These are phyloP conservation scores for Acropora yongei DNA, from an alignment of 64 coral and sea anemone genomes.

Conservation along the genomic window DNA sequence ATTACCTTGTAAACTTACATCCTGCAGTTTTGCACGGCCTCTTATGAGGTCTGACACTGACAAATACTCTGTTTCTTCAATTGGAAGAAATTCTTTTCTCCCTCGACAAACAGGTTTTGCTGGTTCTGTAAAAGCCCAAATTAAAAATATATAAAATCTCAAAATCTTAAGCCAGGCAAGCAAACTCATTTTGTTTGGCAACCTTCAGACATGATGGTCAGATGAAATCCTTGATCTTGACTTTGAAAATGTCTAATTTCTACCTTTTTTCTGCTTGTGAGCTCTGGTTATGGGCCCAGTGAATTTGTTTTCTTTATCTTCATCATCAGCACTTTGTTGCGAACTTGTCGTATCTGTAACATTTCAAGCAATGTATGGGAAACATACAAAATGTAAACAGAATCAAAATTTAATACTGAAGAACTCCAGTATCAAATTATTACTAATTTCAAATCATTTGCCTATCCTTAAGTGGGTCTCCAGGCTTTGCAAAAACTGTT, in stretches of 20 bases:
- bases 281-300: neutral
- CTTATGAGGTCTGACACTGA: conserved; percentile 83
- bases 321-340: conserved; percentile 18
- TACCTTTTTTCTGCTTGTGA: neutral
- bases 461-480: conserved; percentile 5
- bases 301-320: conserved; percentile 26
- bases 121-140: neutral
- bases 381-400: too few relatives aligned
- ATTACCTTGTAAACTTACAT: conserved; percentile 81
- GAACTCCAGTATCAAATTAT: too few relatives aligned
- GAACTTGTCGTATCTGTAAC: conserved; percentile 12
- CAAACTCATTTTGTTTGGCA: neutral
- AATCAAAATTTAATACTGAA: too few relatives aligned
- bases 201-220: neutral
- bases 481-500: conserved; percentile 9
- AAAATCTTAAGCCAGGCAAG: neutral
- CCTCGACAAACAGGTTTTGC: conserved; percentile 10
- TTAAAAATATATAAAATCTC: too few relatives aligned
- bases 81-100: conserved; percentile 72
- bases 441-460: neutral
- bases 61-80: conserved; percentile 83
- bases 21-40: conserved; percentile 79
- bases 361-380: neutral
- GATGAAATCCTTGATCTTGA: neutral
- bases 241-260: neutral